Base-by-base conservation (phyloP, 2,888 invertebrate species). In the Leptinotarsa juncta region DNA sequence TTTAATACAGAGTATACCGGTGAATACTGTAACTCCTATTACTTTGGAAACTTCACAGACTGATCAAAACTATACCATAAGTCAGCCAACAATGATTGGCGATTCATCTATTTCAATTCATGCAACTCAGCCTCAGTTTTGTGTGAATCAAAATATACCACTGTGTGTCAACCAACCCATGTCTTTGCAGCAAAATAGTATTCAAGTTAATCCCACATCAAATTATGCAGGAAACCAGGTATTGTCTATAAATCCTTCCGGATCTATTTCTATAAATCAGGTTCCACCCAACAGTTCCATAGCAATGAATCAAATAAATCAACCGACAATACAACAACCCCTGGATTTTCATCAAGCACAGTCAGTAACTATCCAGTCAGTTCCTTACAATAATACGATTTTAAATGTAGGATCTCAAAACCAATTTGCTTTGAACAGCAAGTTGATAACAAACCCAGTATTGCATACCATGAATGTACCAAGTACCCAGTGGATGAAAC, bases 311-410 rank as follows among this genome's bases (percentile, higher is more conserved):
- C 82, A 83, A 71, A 80, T 80, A 51, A 79, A 79, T 55, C 82
- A 82, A 66, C 76, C 78, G 55, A 71, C 82, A 23, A 78, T 83
- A 32, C 82, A 83, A 60, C 83, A 82, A 70, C 79, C 83, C 4
- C 66, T 85, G 7, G 84, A 85, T 77, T 83, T 83, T 70, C 83
- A 83, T 73, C 84, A 83, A 75, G 78, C 83, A 15, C 84, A 83
- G 51, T 83, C 84, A n/a, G 84, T 87, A 53, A 84, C 86, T 53
- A 83, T 86, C 62, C 86, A 86, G 77, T 82, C 85, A 53, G 80
- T 86, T 57, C 85, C 85, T 12, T 84, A 82, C 70, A 84, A 81
- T 57, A 86, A 85, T 67, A 83, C 86, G 4, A 81, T 86, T 69
- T 79, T 86, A 48, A 86, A 86, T 76, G 82, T 86, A 20, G 72